These are phyloP conservation scores for Xylota segnis DNA, from an alignment of 2,888 invertebrate species.

Conservation along the genomic window DNA sequence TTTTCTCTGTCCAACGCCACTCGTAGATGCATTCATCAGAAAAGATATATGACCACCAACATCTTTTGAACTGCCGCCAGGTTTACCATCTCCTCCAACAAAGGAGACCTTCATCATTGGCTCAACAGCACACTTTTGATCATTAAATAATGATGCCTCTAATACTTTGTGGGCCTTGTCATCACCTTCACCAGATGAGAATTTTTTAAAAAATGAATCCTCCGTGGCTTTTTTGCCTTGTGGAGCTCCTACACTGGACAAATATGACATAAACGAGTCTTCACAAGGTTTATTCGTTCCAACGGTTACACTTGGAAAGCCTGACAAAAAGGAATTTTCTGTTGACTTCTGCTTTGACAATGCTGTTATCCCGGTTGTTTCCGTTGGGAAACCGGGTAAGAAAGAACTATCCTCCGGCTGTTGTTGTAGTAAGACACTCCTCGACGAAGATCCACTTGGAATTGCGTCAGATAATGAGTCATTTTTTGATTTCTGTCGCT, in stretches of 20 bases:
- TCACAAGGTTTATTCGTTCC: constrained; percentile 41
- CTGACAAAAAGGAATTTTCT: constrained; percentile 56
- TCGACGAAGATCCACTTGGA: neutral
- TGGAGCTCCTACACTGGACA: constrained; percentile 7
- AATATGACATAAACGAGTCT: constrained; percentile 78
- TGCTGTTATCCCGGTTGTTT: neutral
- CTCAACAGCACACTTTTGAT: neutral
- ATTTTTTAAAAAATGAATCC: constrained; percentile 79
- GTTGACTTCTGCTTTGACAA: constrained; percentile 13
- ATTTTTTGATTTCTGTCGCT: neutral
- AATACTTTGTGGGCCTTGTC: neutral
- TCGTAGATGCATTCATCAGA: constrained; percentile 38
- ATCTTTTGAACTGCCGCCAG: constrained; percentile 5
- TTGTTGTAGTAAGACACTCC: neutral
- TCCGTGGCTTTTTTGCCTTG: constrained; percentile 49
- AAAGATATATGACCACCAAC: constrained; percentile 17
- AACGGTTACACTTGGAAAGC: constrained; percentile 55
- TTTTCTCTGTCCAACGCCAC: neutral
- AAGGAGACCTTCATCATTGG: constrained; percentile 23
- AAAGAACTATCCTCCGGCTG: neutral
- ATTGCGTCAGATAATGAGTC: neutral
- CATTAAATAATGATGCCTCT: neutral
- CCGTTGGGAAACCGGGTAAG: constrained; percentile 22
- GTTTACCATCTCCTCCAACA: constrained; percentile 31
- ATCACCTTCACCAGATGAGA: neutral